Conservation (phyloP, 2,888 invertebrate genomes). For the Melinaea marsaeus region DNA sequence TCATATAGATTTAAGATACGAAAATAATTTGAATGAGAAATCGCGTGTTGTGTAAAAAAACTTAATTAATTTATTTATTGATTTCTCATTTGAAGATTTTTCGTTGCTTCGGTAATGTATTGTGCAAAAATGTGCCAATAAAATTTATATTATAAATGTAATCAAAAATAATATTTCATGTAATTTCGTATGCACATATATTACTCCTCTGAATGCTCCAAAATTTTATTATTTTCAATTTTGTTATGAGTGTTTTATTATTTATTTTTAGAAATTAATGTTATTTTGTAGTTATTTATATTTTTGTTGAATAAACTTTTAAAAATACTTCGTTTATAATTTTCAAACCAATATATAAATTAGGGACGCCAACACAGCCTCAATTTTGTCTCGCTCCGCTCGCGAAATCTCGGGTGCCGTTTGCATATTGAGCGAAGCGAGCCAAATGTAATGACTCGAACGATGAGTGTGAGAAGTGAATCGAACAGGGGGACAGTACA, state of each 20-base stretch:
- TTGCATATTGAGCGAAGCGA: too few relatives aligned
- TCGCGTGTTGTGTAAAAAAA: slow-evolving; percentile 33
- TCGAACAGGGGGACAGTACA: too few relatives aligned
- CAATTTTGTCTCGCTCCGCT: too few relatives aligned
- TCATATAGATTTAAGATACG: slow-evolving; percentile 57
- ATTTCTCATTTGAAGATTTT: slow-evolving; percentile 75
- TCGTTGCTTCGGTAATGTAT: slow-evolving; percentile 44
- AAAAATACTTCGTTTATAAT: slow-evolving; percentile 27
- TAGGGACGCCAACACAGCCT: too few relatives aligned
- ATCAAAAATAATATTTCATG: too few relatives aligned
- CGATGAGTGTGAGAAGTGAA: too few relatives aligned
- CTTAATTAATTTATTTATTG: slow-evolving; percentile 36
- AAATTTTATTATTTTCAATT: too few relatives aligned
- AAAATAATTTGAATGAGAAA: slow-evolving; percentile 75
- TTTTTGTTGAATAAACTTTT: slow-evolving; percentile 45
- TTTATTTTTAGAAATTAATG: slow-evolving; percentile 3
- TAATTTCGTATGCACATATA: too few relatives aligned
- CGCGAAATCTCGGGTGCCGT: too few relatives aligned
- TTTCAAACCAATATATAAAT: not conserved
- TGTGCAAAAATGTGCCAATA: slow-evolving; percentile 40
- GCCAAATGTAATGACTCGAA: too few relatives aligned
- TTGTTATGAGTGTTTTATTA: slow-evolving; percentile 9
- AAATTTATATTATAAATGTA: slow-evolving; percentile 10
- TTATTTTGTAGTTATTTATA: slow-evolving; percentile 20
- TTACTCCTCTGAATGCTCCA: too few relatives aligned